Base-by-base conservation (phyloP, 2,888 invertebrate genomes). In the Hyppa rectilinea region DNA sequence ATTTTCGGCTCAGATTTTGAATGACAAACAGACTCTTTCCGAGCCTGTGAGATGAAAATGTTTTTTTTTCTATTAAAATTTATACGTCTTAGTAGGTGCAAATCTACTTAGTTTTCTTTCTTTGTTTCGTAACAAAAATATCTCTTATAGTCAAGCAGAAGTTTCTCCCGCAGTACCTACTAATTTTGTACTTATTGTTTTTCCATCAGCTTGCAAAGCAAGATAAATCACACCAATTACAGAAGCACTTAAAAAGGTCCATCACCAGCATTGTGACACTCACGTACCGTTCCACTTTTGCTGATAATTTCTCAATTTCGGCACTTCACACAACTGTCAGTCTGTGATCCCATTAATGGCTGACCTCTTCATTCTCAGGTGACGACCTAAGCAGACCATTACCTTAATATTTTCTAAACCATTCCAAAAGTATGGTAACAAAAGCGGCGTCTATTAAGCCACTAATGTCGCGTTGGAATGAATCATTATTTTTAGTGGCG, bases 401-500 rank as follows among this genome's bases (percentile, higher is more conserved):
- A 85, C 73, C 69, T 73, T 60, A 53, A 74, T 79, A 75, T 80
- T 80, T 81, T 84, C 80, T 71, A 70, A 81, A 78, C 81, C 71
- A 76, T 76, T 78, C 64, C 72, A 71, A 81, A 73, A 77, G 63
- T 71, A 52, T 71, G 72, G 68, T 50, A 81, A 80, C 85, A 84
- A 85, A 71, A 75, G 70, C 73, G 34, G 26, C 50, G n/a, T 71
- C 74, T 75, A 83, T 78, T 81, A 78, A 75, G 75, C 71, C 67
- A 71, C 77, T 79, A 80, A 79, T 81, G 80, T 77, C 75, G 74
- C 69, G 62, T 75, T 66, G 56, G 77, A 86, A 80, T 84, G 78
- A 77, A 83, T 83, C 80, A 83, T 87, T 87, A 85, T 80, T 80
- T 87, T 85, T 85, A 85, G 74, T 79, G 74, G 70, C 75, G 64